A percentile compares a stretch with the other conserved stretches of the same genome.
phyloP scores from a whole-genome alignment of 2,797 vertebrate species.

The Sebastes hubbsi region DNA sequence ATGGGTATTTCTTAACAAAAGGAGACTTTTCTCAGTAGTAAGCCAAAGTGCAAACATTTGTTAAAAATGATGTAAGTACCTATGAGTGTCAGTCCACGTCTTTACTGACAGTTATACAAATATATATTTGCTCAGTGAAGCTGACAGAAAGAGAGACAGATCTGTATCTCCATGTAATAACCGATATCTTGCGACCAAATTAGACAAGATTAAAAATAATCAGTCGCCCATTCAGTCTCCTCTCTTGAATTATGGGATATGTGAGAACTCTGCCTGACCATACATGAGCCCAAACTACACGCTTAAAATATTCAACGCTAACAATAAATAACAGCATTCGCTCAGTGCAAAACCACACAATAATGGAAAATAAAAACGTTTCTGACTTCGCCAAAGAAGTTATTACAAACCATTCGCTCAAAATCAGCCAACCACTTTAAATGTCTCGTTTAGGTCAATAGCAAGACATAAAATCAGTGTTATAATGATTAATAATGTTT shows the following conservation, averaged over 20 bases:
- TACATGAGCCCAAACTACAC: not conserved
- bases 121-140: not conserved
- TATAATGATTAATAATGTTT: not conserved
- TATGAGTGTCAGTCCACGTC: not conserved
- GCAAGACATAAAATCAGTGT: not conserved
- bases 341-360: conserved; percentile 60
- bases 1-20: not conserved
- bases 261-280: not conserved
- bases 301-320: not conserved
- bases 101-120: conserved; percentile 24
- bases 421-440: conserved; percentile 3
- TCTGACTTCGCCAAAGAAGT: not conserved
- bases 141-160: not conserved
- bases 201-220: not conserved
- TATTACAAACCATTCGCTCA: not conserved
- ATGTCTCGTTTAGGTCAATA: not conserved
- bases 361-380: not conserved
- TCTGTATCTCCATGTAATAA: not conserved
- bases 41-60: conserved; percentile 58
- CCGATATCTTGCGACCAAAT: not conserved
- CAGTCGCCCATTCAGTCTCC: not conserved
- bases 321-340: conserved; percentile 64
- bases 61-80: not conserved
- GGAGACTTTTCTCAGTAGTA: conserved; percentile 17
- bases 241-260: not conserved